phyloP scores from a whole-genome alignment of 2,797 vertebrate genomes.

The Fratercula arctica region DNA sequence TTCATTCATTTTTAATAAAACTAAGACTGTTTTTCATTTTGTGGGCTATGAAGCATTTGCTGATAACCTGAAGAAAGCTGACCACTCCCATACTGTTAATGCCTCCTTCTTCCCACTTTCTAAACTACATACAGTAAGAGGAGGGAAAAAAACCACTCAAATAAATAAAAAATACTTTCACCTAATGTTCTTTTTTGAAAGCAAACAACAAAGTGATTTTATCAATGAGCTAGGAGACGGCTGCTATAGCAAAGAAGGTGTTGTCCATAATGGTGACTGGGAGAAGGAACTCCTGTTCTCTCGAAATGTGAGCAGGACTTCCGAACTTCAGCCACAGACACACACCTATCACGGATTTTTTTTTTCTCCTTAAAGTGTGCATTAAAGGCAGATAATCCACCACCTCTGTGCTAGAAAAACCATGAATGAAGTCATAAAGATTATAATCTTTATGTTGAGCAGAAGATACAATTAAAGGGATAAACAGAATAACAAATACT shows the following conservation, averaged over 20 bases:
- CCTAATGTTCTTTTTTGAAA: not conserved
- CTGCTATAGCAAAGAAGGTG: not conserved
- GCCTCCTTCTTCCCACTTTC: not conserved
- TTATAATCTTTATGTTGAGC: conserved; percentile 2
- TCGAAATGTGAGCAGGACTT: not conserved
- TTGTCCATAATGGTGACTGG: not conserved
- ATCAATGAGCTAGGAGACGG: not conserved
- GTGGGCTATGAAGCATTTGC: not conserved
- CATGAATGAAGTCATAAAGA: conserved; percentile 9
- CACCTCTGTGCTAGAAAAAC: conserved; percentile 30
- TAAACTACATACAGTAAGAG: not conserved
- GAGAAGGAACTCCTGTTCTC: not conserved
- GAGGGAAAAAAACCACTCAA: not conserved
- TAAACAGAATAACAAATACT: conserved; percentile 48
- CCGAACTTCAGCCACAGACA: not conserved
- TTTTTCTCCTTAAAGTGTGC: conserved; percentile 1
- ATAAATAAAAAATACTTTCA: not conserved
- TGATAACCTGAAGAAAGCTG: not conserved
- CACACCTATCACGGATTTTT: not conserved
- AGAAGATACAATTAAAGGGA: not conserved
- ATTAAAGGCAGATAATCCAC: conserved; percentile 19
- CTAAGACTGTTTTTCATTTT: not conserved
- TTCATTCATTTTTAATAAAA: not conserved
- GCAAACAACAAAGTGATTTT: not conserved
- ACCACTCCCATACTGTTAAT: not conserved